Percentiles rank a stretch among this genome's conserved stretches.
phyloP scores from a whole-genome alignment of 2,113 vertebrate species.

The Chloropsis hardwickii region DNA sequence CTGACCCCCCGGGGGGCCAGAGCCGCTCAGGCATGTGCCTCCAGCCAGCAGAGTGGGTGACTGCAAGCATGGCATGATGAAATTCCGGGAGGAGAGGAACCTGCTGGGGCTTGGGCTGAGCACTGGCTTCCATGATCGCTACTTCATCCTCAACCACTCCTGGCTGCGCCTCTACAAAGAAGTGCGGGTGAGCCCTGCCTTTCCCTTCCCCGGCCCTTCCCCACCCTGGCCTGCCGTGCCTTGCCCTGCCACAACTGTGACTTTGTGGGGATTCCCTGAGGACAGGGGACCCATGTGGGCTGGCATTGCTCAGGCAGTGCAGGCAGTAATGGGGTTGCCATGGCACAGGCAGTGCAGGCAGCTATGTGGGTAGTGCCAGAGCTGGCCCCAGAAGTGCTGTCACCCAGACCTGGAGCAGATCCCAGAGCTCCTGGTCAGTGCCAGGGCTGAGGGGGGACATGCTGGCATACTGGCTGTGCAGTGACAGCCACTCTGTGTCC shows the following conservation, averaged over 20 bases:
- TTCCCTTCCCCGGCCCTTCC: too few species aligned
- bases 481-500: not conserved
- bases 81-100: conserved; percentile 88
- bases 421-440: accelerated
- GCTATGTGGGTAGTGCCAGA: not conserved
- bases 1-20: not conserved
- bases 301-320: not conserved
- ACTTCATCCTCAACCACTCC: conserved; percentile 87
- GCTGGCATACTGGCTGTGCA: not conserved
- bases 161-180: conserved; percentile 92
- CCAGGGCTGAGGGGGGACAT: not conserved
- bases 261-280: not conserved
- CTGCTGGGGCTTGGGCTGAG: conserved; percentile 82
- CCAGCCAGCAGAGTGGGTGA: conserved; percentile 84
- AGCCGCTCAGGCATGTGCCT: not conserved
- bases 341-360: not conserved
- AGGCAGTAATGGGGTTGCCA: not conserved
- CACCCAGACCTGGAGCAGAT: not conserved
- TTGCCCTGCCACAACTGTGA: not conserved
- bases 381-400: not conserved
- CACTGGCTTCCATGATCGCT: conserved; percentile 88
- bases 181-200: conserved; percentile 79
- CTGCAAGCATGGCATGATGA: conserved; percentile 90
- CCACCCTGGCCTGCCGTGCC: too few species aligned
- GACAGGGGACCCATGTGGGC: accelerated